Base-by-base conservation (phyloP, 2,113 vertebrate genomes). In the Gorsachius goisagi region DNA sequence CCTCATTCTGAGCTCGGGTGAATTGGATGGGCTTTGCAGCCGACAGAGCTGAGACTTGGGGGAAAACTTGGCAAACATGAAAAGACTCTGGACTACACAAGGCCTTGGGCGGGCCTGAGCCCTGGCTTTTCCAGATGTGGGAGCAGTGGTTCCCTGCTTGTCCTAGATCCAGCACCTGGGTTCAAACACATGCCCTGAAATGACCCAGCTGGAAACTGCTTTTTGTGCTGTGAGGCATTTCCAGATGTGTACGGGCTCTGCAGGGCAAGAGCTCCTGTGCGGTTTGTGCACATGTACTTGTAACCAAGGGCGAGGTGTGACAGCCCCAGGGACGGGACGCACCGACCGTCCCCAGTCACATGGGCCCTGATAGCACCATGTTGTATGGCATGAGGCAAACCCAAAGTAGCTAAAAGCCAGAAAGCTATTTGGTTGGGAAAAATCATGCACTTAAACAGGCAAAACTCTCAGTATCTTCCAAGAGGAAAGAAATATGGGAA, bases 1-100 rank as follows among this genome's bases (percentile, higher is more conserved):
- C 4, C 52, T 59, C 7, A 0, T 45, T 39, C 45, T 72, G 58
- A 41, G 1, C 37, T n/a, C 13, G 0, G 24, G 30, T 1, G 3
- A 47, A 19, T 83, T 50, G 19, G 28, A 45, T 26, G 41, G 72
- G 47, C 55, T 68, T 68, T 78, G 78, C n/a, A 37, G n/a, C 71
- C 60, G 33, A 27, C 1, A 2, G 56, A 76, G 64, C 18, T 1
- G 1, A 59, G 37, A 47, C 64, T 15, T 60, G 32, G 75, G 64
- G 44, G 53, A 85, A 67, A 63, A 75, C 23, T n/a, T 75, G 62
- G 24, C 56, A 50, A 45, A 32, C 14, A 4, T 9, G 27, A 45
- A 30, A 41, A 71, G 45, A 9, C 23, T 45, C 20, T 5, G 12
- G 9, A 22, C 21, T 55, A 27, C 13, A 12, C 5, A 24, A n/a